phyloP scores from a whole-genome alignment of 1,140 invertebrate species.

The Drosophila tani region DNA sequence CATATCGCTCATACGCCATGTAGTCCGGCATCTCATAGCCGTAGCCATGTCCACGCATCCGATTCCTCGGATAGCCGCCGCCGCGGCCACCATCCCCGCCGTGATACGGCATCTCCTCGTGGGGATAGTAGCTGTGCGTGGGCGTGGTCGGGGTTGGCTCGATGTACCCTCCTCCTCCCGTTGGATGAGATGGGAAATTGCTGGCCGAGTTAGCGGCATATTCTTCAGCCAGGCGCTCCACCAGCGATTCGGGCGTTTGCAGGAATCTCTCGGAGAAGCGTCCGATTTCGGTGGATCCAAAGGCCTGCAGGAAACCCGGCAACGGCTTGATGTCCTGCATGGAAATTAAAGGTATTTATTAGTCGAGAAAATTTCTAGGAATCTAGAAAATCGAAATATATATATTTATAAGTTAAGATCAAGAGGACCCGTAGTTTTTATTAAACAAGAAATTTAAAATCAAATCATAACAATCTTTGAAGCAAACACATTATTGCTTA shows the following conservation, averaged over 20 bases:
- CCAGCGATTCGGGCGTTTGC: constrained; percentile 65
- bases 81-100: constrained; percentile 1
- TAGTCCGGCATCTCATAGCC: constrained; percentile 64
- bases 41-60: constrained; percentile 54
- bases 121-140: constrained; percentile 55
- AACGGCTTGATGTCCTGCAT: constrained; percentile 86
- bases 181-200: constrained; percentile 13
- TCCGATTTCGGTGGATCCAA: constrained; percentile 91
- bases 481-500: too few relatives aligned
- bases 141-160: constrained; percentile 25
- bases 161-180: constrained; percentile 36
- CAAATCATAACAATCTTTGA: too few relatives aligned
- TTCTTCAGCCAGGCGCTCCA: constrained; percentile 68
- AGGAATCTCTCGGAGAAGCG: constrained; percentile 88
- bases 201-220: constrained; percentile 35
- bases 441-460: too few relatives aligned
- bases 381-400: not conserved
- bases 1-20: constrained; percentile 78
- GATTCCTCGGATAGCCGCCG: constrained; percentile 29
- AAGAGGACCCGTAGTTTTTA: too few relatives aligned
- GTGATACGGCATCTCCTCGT: constrained; percentile 48
- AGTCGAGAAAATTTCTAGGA: not conserved
- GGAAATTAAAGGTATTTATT: not conserved
- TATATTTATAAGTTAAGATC: not conserved
- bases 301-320: constrained; percentile 91